Percentiles rank a stretch among this genome's conserved stretches.
phyloP scores from a whole-genome alignment of 2,113 vertebrate species.

The Odocoileus virginianus region DNA sequence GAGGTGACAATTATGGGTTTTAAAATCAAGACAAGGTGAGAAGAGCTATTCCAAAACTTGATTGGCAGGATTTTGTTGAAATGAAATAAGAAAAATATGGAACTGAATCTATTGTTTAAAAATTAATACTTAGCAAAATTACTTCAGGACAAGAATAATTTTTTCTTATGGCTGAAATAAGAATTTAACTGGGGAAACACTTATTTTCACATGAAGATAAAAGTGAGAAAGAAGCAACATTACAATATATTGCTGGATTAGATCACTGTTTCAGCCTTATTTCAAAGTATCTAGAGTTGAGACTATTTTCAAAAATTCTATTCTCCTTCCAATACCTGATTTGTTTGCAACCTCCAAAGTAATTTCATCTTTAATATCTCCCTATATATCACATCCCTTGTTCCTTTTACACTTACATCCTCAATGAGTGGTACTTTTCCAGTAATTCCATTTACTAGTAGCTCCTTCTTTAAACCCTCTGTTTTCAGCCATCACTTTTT shows the following conservation, averaged over 20 bases:
- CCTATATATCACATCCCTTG: background rate
- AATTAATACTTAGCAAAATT: slow-evolving; percentile 17
- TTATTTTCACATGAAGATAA: background rate
- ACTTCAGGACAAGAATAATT: background rate
- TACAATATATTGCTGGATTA: background rate
- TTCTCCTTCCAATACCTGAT: background rate
- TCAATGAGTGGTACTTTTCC: background rate
- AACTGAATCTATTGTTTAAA: slow-evolving; percentile 22
- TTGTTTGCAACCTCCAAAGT: background rate
- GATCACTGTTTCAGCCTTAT: background rate
- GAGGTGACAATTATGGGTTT: background rate
- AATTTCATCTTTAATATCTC: background rate
- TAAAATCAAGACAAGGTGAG: background rate
- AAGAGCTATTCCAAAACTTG: background rate
- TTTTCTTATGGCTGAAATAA: background rate
- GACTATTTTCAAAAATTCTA: background rate
- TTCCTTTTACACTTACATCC: background rate
- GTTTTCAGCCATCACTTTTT: background rate
- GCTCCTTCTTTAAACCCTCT: background rate
- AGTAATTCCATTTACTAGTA: background rate
- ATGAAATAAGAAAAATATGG: background rate
- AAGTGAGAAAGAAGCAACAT: background rate
- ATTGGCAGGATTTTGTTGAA: background rate
- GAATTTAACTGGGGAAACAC: background rate
- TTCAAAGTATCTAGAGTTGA: background rate